Percentiles rank a stretch among this genome's conserved stretches.
These are phyloP conservation scores for Clitarchus hookeri DNA, from an alignment of 2,888 invertebrate genomes.

Conservation along the genomic window DNA sequence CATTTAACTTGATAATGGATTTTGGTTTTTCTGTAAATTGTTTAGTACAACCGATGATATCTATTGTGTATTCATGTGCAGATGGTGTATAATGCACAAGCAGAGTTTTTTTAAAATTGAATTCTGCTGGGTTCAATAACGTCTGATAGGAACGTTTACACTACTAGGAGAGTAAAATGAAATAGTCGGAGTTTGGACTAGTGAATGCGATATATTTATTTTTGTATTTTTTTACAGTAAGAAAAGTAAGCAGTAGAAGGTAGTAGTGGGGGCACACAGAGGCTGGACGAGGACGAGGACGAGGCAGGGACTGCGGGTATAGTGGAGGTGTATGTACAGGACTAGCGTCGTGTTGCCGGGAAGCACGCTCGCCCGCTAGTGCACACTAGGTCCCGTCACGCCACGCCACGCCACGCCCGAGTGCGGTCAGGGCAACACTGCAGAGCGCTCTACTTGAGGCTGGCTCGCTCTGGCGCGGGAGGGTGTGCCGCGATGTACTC, in stretches of 20 bases:
- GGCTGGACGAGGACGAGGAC: no score
- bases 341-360: no score
- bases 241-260: neutral
- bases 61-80: no score
- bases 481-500: slow-evolving; percentile 20
- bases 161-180: neutral
- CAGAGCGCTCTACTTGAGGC: neutral
- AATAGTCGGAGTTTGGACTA: neutral
- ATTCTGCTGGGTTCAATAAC: no score
- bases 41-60: no score
- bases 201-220: neutral
- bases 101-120: no score
- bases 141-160: no score
- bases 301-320: no score
- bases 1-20: no score
- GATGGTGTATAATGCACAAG: no score
- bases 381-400: neutral
- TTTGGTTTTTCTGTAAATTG: no score
- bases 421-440: neutral
- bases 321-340: neutral
- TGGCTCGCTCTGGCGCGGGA: neutral
- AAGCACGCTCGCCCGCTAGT: neutral
- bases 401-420: neutral
- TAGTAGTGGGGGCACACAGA: no score
- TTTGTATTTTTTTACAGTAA: neutral